Conservation (phyloP, 1,140 invertebrate species). For the Saccostrea glomerata region DNA sequence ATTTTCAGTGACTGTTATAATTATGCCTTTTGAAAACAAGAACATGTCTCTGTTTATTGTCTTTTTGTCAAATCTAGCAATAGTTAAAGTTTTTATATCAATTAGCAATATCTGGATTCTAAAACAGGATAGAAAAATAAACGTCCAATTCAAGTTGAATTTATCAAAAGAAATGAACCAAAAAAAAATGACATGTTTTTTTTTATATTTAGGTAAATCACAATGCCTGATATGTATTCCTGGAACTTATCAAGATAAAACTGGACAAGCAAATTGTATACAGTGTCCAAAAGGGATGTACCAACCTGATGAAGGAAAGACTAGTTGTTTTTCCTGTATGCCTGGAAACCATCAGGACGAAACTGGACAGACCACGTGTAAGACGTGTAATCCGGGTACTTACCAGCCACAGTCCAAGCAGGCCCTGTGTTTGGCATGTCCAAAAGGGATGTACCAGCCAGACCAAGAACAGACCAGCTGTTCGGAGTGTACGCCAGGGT, state of each 20-base stretch:
- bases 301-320: conserved; percentile 69
- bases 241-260: background rate
- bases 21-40: too few species aligned
- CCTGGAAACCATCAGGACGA: background rate
- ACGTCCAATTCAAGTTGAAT: too few species aligned
- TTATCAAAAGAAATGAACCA: too few species aligned
- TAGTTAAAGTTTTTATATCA: too few species aligned
- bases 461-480: background rate
- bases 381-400: background rate
- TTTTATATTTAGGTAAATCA: background rate
- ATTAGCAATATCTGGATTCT: too few species aligned
- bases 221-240: background rate
- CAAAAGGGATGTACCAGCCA: background rate
- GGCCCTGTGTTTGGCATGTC: background rate
- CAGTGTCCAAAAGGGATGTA: conserved; percentile 69
- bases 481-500: background rate
- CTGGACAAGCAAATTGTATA: background rate
- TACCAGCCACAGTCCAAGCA: background rate
- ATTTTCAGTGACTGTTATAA: too few species aligned
- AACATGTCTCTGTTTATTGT: too few species aligned
- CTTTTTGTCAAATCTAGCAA: too few species aligned
- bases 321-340: conserved; percentile 24
- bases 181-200: background rate
- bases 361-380: background rate
- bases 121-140: background rate